Conservation (phyloP, 1,140 invertebrate genomes). For the Phthorimaea operculella region DNA sequence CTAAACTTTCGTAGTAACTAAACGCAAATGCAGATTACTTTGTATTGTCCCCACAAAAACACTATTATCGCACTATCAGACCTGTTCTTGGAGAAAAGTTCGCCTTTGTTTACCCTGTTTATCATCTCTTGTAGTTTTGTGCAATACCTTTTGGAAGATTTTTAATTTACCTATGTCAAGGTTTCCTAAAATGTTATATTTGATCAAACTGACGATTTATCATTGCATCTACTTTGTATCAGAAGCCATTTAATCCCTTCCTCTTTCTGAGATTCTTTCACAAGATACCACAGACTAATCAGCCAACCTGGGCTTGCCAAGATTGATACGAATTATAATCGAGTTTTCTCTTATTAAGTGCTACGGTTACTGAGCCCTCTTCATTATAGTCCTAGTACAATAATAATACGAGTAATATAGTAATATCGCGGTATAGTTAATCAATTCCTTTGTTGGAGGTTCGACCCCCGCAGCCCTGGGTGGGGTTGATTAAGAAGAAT, state of each 20-base stretch:
- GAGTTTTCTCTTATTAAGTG: conserved; percentile 66
- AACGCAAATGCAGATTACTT: too few relatives aligned
- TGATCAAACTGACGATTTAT: too few relatives aligned
- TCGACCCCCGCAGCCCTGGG: conserved; percentile 56
- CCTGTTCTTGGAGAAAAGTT: too few relatives aligned
- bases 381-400: conserved; percentile 44
- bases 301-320: conserved; percentile 29
- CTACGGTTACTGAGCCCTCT: conserved; percentile 63
- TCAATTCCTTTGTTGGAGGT: conserved; percentile 67
- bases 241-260: neutral
- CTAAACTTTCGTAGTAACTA: too few relatives aligned
- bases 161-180: too few relatives aligned
- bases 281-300: neutral
- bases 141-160: too few relatives aligned
- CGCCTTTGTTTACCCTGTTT: too few relatives aligned
- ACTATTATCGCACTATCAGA: too few relatives aligned
- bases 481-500: conserved; percentile 67
- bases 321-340: conserved; percentile 66
- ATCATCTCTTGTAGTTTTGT: too few relatives aligned
- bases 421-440: conserved; percentile 65
- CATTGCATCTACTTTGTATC: too few relatives aligned
- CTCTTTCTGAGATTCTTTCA: neutral
- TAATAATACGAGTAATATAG: conserved; percentile 56
- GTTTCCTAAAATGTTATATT: too few relatives aligned
- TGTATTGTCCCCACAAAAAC: too few relatives aligned